These are phyloP conservation scores for Zaprionus vittiger DNA, from an alignment of 1,140 invertebrate species.

Conservation along the genomic window DNA sequence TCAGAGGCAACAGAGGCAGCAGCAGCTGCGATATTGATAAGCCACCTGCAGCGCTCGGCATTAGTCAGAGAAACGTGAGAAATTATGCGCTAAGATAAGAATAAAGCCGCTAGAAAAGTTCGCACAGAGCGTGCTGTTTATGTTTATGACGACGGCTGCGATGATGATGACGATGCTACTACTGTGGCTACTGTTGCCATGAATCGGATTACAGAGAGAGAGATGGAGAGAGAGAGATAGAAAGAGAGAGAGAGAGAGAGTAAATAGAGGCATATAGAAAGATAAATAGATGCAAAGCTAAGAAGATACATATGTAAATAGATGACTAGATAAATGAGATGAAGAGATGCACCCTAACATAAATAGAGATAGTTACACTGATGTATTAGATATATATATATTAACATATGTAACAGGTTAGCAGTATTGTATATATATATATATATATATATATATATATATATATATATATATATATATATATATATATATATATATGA, in stretches of 20 bases:
- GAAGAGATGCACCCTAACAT: not conserved
- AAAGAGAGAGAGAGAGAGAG: not conserved
- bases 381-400: not conserved
- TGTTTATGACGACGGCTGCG: constrained; percentile 15
- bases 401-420: not conserved
- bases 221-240: not conserved
- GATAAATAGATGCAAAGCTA: not conserved
- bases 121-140: constrained; percentile 47
- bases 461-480: too few relatives aligned
- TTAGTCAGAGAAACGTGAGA: constrained; percentile 79
- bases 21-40: constrained; percentile 55
- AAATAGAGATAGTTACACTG: not conserved
- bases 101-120: constrained; percentile 28
- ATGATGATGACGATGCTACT: constrained; percentile 1
- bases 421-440: too few relatives aligned
- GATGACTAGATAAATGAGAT: not conserved
- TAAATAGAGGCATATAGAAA: not conserved
- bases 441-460: too few relatives aligned
- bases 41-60: constrained; percentile 56
- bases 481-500: too few relatives aligned
- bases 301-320: not conserved
- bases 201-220: not conserved
- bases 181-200: constrained; percentile 3
- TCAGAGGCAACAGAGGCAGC: constrained; percentile 39
- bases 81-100: constrained; percentile 60